Conservation (phyloP, 2,888 invertebrate genomes). For the Phragmatobia fuliginosa region DNA sequence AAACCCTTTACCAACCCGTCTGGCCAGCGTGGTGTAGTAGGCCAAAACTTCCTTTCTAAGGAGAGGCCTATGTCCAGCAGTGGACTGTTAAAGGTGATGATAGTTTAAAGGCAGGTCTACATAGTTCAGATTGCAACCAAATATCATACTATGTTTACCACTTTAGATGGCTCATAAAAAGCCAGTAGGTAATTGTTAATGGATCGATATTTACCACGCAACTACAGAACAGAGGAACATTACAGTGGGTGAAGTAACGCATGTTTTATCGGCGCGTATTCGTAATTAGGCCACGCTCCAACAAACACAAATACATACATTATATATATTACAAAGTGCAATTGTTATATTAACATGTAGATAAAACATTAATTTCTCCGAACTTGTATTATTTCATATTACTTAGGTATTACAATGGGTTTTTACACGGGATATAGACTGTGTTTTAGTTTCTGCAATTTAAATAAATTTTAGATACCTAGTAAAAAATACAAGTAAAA, state of each 20-base stretch:
- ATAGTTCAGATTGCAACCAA: too few species aligned
- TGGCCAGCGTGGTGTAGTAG: too few species aligned
- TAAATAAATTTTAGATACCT: too few species aligned
- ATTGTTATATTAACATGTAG: not conserved
- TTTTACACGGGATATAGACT: not conserved
- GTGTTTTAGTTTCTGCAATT: not conserved
- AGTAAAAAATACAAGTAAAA: too few species aligned
- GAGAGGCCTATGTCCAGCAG: too few species aligned
- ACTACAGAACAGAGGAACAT: not conserved
- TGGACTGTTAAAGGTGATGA: too few species aligned
- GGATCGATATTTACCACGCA: not conserved
- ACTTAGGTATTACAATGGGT: not conserved
- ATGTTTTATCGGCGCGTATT: not conserved
- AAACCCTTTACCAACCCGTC: too few species aligned
- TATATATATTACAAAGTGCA: not conserved
- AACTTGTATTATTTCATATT: not conserved
- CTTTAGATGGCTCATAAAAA: too few species aligned
- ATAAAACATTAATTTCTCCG: not conserved
- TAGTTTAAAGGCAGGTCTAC: too few species aligned
- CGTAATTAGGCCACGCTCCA: constrained; percentile 6
- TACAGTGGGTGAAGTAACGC: not conserved
- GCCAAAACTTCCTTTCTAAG: too few species aligned
- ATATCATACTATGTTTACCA: too few species aligned
- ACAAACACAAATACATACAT: not conserved
- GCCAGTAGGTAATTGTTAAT: not conserved